phyloP scores from a whole-genome alignment of 2,797 vertebrate genomes.

The Cynopterus sphinx region DNA sequence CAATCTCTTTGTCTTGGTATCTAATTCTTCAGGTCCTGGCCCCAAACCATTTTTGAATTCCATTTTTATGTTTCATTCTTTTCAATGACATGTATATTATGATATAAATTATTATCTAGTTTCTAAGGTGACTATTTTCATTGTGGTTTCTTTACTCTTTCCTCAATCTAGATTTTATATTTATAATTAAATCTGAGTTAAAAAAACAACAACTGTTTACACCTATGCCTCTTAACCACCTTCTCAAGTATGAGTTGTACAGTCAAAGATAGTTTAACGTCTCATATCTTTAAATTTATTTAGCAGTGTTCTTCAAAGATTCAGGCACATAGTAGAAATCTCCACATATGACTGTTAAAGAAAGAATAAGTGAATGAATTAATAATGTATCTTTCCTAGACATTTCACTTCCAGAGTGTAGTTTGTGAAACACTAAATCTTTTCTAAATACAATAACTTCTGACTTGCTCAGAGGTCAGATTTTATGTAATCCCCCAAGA shows the following conservation, averaged over 20 bases:
- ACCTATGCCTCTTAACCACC: not conserved
- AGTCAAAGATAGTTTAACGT: not conserved
- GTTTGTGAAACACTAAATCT: not conserved
- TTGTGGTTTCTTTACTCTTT: not conserved
- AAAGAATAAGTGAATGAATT: not conserved
- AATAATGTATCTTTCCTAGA: not conserved
- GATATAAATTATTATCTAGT: constrained; percentile 4
- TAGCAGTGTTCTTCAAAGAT: not conserved
- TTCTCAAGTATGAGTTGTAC: not conserved
- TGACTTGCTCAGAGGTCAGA: not conserved
- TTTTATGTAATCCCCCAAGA: not conserved
- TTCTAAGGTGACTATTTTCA: not conserved
- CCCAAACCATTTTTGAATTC: not conserved
- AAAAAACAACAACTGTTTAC: not conserved
- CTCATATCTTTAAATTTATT: not conserved
- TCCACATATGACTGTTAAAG: not conserved
- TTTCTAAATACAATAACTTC: not conserved
- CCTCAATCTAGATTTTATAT: not conserved
- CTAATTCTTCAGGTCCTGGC: not conserved
- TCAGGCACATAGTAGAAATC: not conserved
- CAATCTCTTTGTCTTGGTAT: not conserved
- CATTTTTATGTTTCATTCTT: not conserved
- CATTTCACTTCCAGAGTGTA: not conserved
- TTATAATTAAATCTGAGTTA: not conserved
- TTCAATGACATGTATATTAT: not conserved